A percentile compares a stretch with the other conserved stretches of the same genome.
Conservation (phyloP, 1,140 invertebrate genomes). For the Babylonia areolata region DNA sequence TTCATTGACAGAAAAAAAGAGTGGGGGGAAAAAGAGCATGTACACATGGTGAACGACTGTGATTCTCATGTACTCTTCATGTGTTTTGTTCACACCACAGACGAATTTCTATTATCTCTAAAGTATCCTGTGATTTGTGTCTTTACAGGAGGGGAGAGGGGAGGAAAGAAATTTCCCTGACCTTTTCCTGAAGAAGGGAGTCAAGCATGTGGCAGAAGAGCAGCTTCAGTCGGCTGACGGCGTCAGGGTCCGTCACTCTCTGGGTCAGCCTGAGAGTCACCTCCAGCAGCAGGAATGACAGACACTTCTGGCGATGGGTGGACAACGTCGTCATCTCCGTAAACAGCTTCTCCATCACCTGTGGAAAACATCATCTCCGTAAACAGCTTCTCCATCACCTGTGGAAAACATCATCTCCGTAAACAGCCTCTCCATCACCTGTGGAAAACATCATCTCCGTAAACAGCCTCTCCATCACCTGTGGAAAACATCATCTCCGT, state of each 20-base stretch:
- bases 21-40: no score
- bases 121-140: no score
- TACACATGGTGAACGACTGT: no score
- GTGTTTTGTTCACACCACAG: no score
- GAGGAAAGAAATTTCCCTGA: no score
- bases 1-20: no score
- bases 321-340: background rate
- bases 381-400: background rate
- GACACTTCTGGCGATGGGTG: background rate
- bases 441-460: background rate
- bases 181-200: background rate
- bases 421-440: background rate
- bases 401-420: background rate
- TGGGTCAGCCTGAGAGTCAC: background rate
- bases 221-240: background rate
- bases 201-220: background rate
- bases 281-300: slow-evolving; percentile 1
- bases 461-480: no score
- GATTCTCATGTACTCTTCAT: no score
- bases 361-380: background rate
- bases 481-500: no score
- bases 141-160: no score
- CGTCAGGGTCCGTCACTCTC: background rate
- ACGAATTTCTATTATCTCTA: no score
- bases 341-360: background rate